Evolutionary conservation across 2,797 vertebrate genomes (phyloP).

Genomic region (Poeciliopsis infans): DNA sequence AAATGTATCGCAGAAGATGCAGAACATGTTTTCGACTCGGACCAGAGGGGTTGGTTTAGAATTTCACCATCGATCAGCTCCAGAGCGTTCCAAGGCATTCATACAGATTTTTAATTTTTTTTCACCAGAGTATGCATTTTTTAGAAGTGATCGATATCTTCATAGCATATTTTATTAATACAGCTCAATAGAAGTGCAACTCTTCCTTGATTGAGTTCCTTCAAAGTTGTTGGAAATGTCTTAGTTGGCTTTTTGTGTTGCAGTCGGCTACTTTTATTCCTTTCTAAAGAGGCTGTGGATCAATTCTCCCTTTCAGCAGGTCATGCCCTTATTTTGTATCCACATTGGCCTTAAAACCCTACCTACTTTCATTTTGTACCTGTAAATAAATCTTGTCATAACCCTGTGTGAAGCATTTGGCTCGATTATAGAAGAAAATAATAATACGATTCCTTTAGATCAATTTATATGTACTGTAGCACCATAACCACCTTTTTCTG

Average conservation of each 20-base stretch:
- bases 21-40: constrained; percentile 15
- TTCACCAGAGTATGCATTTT: constrained; percentile 25
- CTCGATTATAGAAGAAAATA: neutral
- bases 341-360: neutral
- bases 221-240: neutral
- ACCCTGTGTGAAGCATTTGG: neutral
- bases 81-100: constrained; percentile 18
- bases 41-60: constrained; percentile 34
- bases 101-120: constrained; percentile 15
- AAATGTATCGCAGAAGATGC: constrained; percentile 20
- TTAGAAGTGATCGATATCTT: constrained; percentile 40
- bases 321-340: neutral
- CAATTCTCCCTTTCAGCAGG: neutral
- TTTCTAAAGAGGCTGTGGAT: constrained; percentile 1
- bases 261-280: neutral
- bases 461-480: neutral
- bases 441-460: neutral
- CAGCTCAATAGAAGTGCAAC: constrained; percentile 31
- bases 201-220: constrained; percentile 8
- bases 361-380: neutral
- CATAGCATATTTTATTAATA: constrained; percentile 27
- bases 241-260: constrained; percentile 1
- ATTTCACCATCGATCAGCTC: constrained; percentile 47
- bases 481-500: neutral
- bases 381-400: neutral